Evolutionary conservation across 2,888 invertebrate species (phyloP).

Genomic region (Thera britannica): DNA sequence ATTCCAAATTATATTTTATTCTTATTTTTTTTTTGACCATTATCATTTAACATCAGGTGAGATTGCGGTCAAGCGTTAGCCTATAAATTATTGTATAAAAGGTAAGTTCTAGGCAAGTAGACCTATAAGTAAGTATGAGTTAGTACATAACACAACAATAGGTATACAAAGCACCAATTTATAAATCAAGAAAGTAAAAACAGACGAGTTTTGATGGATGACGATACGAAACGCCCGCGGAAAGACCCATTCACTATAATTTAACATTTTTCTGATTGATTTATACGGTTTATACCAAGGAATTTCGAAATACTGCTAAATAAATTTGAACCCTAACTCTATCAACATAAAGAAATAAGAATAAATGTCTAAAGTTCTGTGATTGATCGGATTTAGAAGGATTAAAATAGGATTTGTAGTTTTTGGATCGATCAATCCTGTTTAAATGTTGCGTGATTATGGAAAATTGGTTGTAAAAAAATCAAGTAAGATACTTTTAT

Average conservation of each 20-base stretch:
- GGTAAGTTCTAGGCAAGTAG: no score
- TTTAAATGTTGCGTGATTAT: conserved; percentile 35
- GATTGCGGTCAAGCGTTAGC: no score
- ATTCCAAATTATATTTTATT: no score
- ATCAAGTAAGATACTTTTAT: not conserved
- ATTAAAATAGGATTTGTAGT: conserved; percentile 28
- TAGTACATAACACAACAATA: conserved; percentile 3
- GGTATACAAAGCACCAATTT: conserved; percentile 24
- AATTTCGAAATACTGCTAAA: conserved; percentile 14
- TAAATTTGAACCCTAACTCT: conserved; percentile 1
- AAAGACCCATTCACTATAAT: conserved; percentile 49
- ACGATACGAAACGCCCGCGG: conserved; percentile 58
- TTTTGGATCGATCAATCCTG: conserved; percentile 13
- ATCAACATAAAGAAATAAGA: conserved; percentile 21
- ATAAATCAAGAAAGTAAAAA: conserved; percentile 54
- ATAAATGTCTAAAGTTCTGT: conserved; percentile 35
- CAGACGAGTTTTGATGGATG: conserved; percentile 70
- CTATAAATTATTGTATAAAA: no score
- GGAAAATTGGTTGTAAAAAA: conserved; percentile 20
- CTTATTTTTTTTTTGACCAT: no score
- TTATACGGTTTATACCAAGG: conserved; percentile 38
- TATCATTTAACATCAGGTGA: no score
- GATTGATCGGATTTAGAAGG: conserved; percentile 47
- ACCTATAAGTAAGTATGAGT: not conserved
- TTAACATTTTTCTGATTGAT: conserved; percentile 54